Evolutionary conservation across 2,113 vertebrate species (phyloP).

Genomic region (Eudyptes chrysolophus): DNA sequence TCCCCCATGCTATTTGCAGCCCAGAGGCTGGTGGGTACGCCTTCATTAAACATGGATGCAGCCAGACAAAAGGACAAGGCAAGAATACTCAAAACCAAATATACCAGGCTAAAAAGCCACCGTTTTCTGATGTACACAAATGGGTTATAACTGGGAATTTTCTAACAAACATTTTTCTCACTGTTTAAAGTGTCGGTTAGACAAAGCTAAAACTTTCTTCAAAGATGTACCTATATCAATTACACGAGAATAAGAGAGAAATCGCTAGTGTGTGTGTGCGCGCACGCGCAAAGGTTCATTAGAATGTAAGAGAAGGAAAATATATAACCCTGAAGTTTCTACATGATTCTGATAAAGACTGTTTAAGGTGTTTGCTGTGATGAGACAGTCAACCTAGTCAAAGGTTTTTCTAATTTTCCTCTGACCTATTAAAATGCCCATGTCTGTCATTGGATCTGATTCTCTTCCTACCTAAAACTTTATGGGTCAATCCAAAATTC

Average conservation of each 20-base stretch:
- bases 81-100: background rate
- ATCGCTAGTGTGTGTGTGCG: rapidly evolving
- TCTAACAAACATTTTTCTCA: background rate
- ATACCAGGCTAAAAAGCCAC: background rate
- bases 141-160: background rate
- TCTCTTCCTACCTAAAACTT: background rate
- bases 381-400: background rate
- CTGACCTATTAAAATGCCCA: background rate
- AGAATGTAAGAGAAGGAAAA: background rate
- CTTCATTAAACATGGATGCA: background rate
- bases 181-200: background rate
- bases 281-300: background rate
- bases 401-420: background rate
- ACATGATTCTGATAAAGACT: background rate
- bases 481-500: background rate
- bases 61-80: background rate
- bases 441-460: background rate
- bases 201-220: background rate
- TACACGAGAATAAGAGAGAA: background rate
- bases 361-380: background rate
- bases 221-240: background rate
- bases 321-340: background rate
- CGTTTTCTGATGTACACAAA: background rate
- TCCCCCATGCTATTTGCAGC: background rate
- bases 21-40: background rate